A percentile compares a stretch with the other conserved stretches of the same genome.
Conservation (phyloP, 2,113 vertebrate genomes). For the Sylvilagus bachmani region DNA sequence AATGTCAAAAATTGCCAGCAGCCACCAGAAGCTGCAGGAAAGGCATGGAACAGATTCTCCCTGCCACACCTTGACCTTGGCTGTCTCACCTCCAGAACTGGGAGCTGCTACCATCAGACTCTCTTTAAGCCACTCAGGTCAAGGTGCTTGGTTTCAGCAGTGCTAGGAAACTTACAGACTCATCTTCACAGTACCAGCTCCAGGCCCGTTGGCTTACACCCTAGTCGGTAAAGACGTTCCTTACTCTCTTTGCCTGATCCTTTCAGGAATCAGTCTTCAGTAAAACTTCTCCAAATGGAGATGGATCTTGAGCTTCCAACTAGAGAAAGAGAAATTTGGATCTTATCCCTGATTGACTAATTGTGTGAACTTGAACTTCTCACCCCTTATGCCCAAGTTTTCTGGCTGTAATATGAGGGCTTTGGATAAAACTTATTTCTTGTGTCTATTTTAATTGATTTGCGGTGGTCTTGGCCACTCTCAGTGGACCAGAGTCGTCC, state of each 20-base stretch:
- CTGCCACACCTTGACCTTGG: not conserved
- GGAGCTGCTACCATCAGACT: not conserved
- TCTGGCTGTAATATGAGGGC: not conserved
- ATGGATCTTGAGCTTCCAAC: not conserved
- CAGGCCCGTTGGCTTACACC: conserved; percentile 4
- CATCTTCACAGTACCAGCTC: conserved; percentile 1
- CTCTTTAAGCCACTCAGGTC: not conserved
- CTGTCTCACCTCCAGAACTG: conserved; percentile 20
- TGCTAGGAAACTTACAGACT: not conserved
- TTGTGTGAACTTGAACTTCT: not conserved
- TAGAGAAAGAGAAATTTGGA: not conserved
- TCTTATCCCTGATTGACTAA: not conserved
- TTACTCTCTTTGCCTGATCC: not conserved
- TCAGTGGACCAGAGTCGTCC: not conserved
- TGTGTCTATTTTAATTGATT: not conserved
- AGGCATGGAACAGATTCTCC: not conserved
- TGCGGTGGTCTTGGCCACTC: not conserved
- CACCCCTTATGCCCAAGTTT: not conserved
- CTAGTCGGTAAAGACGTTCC: not conserved
- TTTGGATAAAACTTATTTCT: not conserved
- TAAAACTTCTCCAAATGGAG: not conserved
- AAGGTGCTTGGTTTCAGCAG: not conserved
- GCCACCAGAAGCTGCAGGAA: not conserved
- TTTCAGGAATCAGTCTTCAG: conserved; percentile 25
- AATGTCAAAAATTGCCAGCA: conserved; percentile 4